Base-by-base conservation (phyloP, 2,797 vertebrate genomes). In the Girardinus metallicus region DNA sequence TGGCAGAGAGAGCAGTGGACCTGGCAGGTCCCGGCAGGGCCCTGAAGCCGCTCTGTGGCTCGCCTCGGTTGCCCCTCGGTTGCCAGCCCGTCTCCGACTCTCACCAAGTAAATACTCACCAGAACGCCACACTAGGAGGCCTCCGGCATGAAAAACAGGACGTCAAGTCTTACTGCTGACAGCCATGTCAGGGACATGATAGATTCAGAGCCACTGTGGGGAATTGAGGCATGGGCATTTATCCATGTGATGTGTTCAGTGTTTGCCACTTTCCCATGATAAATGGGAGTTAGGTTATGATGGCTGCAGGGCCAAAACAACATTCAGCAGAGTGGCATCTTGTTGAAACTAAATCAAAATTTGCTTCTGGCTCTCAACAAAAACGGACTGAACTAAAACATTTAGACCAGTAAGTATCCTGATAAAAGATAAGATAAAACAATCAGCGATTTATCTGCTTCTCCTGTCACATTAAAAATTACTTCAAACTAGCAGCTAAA, bases 11-110 rank as follows among this genome's bases (percentile, higher is more conserved):
- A 80, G 73, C 87, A 83, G 86, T 80, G 76, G 87, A 75, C 90
- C 90, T 91, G 88, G 92, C 88, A 89, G 90, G 89, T 92, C 89
- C 89, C 88, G 88, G 90, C 89, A 88, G 87, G 85, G 85, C 86
- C 88, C 83, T 78, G 83, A 88, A 86, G 88, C 83, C 70, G 83
- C 81, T 84, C 88, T 75, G 83, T 76, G 77, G 80, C 79, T 87
- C 87, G 43, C 83, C 80, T 77, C 75, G 0, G 79, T 89, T 91
- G 83, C 44, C 57, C 86, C 88, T 81, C 89, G 89, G 86, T 87
- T 80, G 77, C 47, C 26, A 82, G 82, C 83, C 81, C 9, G 41
- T 80, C 82, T 90, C 89, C 75, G 39, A 87, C 88, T 88, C 85
- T 84, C 83, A 44, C 77, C 78, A 76, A 79, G 89, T 86, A 90